phyloP scores from a whole-genome alignment of 2,888 invertebrate species.

The Drosophila falleni region DNA sequence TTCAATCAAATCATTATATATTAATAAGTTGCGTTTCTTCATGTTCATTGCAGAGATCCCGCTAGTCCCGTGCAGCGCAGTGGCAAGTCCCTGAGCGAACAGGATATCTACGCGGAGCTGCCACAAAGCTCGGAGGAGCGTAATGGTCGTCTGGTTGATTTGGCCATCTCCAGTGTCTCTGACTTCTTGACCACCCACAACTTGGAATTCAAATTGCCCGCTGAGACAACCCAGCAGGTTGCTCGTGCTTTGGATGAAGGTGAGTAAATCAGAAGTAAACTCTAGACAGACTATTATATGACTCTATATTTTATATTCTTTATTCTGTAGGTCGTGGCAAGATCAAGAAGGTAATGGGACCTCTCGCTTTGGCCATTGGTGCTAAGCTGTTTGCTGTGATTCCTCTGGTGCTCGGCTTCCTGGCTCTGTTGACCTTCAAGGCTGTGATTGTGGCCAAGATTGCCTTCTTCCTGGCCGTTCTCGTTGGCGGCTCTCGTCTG shows the following conservation, averaged over 20 bases:
- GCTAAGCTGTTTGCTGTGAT: slow-evolving; percentile 90
- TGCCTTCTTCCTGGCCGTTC: slow-evolving; percentile 90
- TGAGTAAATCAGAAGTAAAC: slow-evolving; percentile 73
- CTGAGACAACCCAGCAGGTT: slow-evolving; percentile 88
- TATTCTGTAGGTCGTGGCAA: slow-evolving; percentile 91
- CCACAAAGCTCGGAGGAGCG: slow-evolving; percentile 87
- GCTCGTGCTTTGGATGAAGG: slow-evolving; percentile 92
- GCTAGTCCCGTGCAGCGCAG: slow-evolving; percentile 80
- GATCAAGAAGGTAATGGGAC: slow-evolving; percentile 90
- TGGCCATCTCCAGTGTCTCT: slow-evolving; percentile 87
- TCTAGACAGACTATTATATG: background rate
- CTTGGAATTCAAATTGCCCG: slow-evolving; percentile 90
- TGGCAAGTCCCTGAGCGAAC: slow-evolving; percentile 85
- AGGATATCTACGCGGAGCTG: slow-evolving; percentile 86
- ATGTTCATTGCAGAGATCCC: slow-evolving; percentile 82
- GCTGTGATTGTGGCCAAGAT: slow-evolving; percentile 92
- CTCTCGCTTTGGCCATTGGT: slow-evolving; percentile 89
- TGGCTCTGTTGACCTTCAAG: slow-evolving; percentile 91
- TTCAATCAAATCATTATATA: too few relatives aligned
- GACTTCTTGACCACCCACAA: slow-evolving; percentile 88
- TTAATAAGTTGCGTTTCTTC: too few relatives aligned
- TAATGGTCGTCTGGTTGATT: slow-evolving; percentile 86
- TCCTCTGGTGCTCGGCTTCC: slow-evolving; percentile 90
- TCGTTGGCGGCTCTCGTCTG: slow-evolving; percentile 90
- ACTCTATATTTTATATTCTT: too few relatives aligned